Percentiles rank a stretch among this genome's conserved stretches.
Conservation (phyloP, 2,113 vertebrate genomes). For the Anguilla rostrata region DNA sequence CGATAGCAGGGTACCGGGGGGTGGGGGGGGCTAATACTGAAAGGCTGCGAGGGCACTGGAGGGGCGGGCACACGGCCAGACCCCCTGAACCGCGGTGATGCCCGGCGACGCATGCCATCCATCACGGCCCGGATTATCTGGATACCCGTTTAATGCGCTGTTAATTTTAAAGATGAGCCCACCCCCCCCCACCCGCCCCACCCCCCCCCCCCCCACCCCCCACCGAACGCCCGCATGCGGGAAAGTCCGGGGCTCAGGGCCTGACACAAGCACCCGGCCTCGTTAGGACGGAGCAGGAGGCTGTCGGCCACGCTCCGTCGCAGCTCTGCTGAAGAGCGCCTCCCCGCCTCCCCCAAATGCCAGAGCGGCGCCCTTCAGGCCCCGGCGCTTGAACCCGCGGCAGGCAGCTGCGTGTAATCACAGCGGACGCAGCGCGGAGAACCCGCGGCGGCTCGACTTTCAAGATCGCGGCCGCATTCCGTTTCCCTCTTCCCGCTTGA, state of each 20-base stretch:
- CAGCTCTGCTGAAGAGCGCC: neutral
- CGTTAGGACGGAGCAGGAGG: neutral
- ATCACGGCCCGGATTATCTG: slow-evolving; percentile 53
- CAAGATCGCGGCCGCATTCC: too few species aligned
- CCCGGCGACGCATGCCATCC: slow-evolving; percentile 42
- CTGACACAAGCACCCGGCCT: neutral
- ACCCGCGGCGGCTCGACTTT: too few species aligned
- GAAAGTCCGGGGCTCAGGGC: slow-evolving; percentile 16
- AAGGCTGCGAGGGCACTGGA: slow-evolving; percentile 14
- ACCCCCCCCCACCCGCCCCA: too few species aligned
- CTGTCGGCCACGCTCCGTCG: neutral
- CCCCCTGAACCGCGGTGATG: slow-evolving; percentile 25
- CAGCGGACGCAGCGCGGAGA: too few species aligned
- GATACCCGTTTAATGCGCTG: slow-evolving; percentile 48
- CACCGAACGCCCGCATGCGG: too few species aligned
- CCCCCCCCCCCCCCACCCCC: too few species aligned
- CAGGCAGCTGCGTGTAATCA: neutral
- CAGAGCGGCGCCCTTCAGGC: neutral
- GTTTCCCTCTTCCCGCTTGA: neutral
- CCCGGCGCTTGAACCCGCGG: neutral
- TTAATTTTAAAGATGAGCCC: slow-evolving; percentile 41
- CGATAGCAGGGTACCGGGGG: neutral
- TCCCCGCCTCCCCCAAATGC: neutral
- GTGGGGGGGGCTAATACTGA: neutral
- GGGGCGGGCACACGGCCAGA: slow-evolving; percentile 29